Conservation (phyloP, 1,140 invertebrate species). For the Sarcophaga peregrina region DNA sequence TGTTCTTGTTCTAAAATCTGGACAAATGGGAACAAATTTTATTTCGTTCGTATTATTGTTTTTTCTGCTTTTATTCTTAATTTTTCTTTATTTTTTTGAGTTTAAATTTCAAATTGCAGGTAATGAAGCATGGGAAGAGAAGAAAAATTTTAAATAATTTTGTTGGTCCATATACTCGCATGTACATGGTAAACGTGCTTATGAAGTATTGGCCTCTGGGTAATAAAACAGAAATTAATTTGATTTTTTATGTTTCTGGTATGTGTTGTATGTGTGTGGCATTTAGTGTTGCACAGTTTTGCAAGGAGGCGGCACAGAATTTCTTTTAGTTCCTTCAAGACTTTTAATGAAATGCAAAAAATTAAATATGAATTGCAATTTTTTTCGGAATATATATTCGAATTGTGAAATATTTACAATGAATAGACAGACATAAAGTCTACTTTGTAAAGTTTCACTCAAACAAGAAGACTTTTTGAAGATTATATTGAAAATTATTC, state of each 20-base stretch:
- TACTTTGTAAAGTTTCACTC: no score
- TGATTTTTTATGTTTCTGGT: slow-evolving; percentile 3
- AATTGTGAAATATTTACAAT: not conserved
- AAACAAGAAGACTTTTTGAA: no score
- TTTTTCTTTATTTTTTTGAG: not conserved
- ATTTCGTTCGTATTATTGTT: not conserved
- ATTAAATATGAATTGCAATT: not conserved
- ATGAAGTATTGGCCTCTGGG: slow-evolving; percentile 4
- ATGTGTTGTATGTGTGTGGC: not conserved
- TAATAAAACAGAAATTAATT: slow-evolving; percentile 14
- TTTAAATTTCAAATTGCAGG: not conserved
- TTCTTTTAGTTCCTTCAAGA: no score
- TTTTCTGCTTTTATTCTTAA: not conserved
- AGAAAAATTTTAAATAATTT: not conserved
- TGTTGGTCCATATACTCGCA: not conserved
- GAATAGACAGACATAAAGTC: no score
- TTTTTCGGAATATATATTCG: not conserved
- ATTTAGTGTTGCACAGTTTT: not conserved
- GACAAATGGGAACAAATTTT: not conserved
- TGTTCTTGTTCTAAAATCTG: no score
- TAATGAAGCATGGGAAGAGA: not conserved
- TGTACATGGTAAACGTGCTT: not conserved
- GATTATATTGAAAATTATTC: no score
- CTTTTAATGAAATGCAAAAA: no score
- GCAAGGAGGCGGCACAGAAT: not conserved